Evolutionary conservation across 2,888 invertebrate genomes (phyloP), one percentile per base, ranked within the genome.

Genomic region (Trissolcus brochymenae): DNA sequence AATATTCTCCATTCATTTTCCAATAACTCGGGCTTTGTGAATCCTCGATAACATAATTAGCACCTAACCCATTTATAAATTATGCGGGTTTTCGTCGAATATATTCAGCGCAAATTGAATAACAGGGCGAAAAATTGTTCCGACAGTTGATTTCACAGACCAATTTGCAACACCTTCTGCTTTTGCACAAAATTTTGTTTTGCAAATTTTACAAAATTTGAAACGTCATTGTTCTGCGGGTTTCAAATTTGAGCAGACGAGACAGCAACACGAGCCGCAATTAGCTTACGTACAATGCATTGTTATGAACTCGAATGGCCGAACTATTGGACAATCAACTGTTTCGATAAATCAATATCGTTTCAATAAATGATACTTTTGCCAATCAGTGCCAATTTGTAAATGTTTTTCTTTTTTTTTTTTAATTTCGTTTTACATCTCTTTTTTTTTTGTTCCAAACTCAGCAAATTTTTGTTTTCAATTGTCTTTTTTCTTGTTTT

Each of bases 271-370:
- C 9, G n/a, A n/a, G 65, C 25, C 55, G 60, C 72, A 73, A 73
- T 73, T 73, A 73, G 60, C 72, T 60, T 73, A 60, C 72, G 65
- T 73, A 73, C 65, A 73, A 73, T 66, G 60, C 65, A 73, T 66
- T 73, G 72, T 73, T 73, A 66, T 60, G 72, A 60, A 60, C 43
- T 73, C 65, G 65, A 66, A 73, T 65, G 65, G 1, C 72, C 53
- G 65, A 65, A 66, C 72, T 49, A 73, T 73, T 73, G 72, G 66
- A 60, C 65, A 66, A 73, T 73, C 65, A 73, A 35, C 59, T 50
- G 59, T 73, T 66, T 51, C 65, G 55, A 73, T 73, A 73, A 73
- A 73, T 73, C 72, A 73, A 73, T 73, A 73, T 54, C 50, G 4
- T 60, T 13, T 43, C 50, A 60, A 65, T 73, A 73, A 73, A 66